Base-by-base conservation (phyloP, 2,113 vertebrate species). In the Lampris incognitus region DNA sequence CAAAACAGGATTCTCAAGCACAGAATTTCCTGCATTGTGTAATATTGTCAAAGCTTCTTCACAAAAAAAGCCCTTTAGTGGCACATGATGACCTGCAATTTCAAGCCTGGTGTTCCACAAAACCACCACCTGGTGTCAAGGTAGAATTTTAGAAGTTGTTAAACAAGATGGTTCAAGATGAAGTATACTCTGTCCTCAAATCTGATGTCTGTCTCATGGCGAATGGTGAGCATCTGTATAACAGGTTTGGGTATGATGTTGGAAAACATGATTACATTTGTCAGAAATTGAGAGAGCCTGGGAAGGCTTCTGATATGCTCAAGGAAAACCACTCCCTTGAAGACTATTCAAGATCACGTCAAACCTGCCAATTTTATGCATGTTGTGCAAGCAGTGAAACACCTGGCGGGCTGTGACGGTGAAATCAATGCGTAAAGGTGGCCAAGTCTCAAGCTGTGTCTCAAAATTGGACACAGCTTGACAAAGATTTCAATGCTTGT, bases 261-360 rank as follows among this genome's bases (percentile, higher is more conserved):
- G 38, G n/a, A 9, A 80, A 77, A 75, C 83, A 88, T 10, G 70
- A 85, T 55, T 80, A 80, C 6, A 78, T 89, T 58, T 41, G 49
- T 0, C 78, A 81, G 37, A 84, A 82, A 37, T 3, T 86, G 39
- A 77, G 88, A 48, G 75, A 80, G 58, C 61, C 24, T 82, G 38
- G 82, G 83, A 50, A 73, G 83, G 48, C 64, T 84, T 46, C 52
- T 70, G 40, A 4, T 55, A 11, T 56, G 41, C 40, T 13, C 46
- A 70, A 59, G 55, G 24, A 36, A 57, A 36, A 41, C 50, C 13
- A 64, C 68, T 76, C 44, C 64, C 24, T 49, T 83, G 51, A 78
- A 64, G 48, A 81, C 50, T 0, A 81, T 81, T 8, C 3, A 79
- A 77, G 69, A 82, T 1, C 65, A 76, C 44, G 51, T 87, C 46